Percentiles rank a stretch among this genome's conserved stretches.
Conservation (phyloP, 2,113 vertebrate species). For the Neomonachus schauinslandi region DNA sequence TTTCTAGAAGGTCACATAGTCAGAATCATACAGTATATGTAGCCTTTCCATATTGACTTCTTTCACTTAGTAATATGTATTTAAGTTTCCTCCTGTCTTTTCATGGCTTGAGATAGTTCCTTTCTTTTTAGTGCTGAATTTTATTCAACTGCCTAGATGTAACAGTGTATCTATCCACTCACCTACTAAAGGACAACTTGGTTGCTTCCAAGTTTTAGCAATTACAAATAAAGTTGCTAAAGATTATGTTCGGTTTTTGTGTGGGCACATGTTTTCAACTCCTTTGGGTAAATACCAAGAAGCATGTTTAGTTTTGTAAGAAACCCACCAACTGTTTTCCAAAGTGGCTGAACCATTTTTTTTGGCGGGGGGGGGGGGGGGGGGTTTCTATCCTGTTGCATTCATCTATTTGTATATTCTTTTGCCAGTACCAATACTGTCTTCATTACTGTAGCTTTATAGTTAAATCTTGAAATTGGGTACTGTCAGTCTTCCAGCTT, state of each 20-base stretch:
- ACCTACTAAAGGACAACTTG: neutral
- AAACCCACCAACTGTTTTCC: neutral
- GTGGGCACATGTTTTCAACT: neutral
- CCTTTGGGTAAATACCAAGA: neutral
- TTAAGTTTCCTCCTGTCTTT: neutral
- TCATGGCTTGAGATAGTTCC: neutral
- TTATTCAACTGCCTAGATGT: neutral
- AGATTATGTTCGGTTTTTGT: neutral
- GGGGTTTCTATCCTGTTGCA: neutral
- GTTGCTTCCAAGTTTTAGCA: neutral
- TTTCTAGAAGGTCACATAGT: neutral
- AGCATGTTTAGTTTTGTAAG: neutral
- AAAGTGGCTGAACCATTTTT: neutral
- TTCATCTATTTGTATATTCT: neutral
- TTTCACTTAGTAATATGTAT: neutral
- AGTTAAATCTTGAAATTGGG: neutral
- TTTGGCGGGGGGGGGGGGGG: no score
- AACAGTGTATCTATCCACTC: neutral
- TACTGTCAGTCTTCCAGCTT: neutral
- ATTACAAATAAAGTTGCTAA: neutral
- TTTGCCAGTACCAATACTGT: neutral
- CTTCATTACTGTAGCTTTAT: conserved; percentile 5
- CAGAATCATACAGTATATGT: neutral
- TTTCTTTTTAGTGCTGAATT: neutral
- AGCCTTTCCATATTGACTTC: neutral